Base-by-base conservation (phyloP, 2,888 invertebrate species). In the Thera obeliscata region DNA sequence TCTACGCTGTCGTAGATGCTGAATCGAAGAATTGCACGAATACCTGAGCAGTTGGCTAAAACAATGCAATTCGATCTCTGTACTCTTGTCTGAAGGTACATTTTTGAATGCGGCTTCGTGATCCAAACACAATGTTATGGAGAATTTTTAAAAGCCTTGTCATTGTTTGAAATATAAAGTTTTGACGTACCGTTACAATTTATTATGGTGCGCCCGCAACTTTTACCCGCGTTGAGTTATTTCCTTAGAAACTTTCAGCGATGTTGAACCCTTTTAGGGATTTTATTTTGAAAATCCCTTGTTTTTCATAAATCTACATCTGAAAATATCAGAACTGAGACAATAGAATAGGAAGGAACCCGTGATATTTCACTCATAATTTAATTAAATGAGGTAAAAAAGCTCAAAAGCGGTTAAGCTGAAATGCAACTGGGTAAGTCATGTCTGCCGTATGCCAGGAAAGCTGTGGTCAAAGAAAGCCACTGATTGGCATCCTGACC, bases 1-100 rank as follows among this genome's bases (percentile, higher is more conserved):
- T 55, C 55, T 55, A n/a, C 76, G 73, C 78, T 82, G 81, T 84
- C 82, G 75, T 73, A 72, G 75, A 76, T 76, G 76, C 72, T 73
- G 74, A 75, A 80, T 81, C 79, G 80, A 75, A 80, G 78, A 81
- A 80, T 81, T 72, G 78, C 72, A 74, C 73, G 71, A 79, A 85
- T 83, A 83, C 84, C 81, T 81, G 79, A 62, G 66, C 71, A 63
- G 58, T 12, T 63, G 66, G 12, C 36, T 22, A 62, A 69, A 67
- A 67, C 74, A 75, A 68, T 49, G 66, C 46, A 61, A 72, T 69
- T 63, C 49, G 64, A 71, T 65, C 71, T 70, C 61, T 73, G 69
- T 74, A 61, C 41, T 41, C 36, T 59, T 64, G 67, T 50, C 36
- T 54, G 56, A 71, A 63, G 69, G 71, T 67, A 58, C 66, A 69